A percentile compares a stretch with the other conserved stretches of the same genome.
phyloP scores from a whole-genome alignment of 1,140 invertebrate genomes.

The Mercenaria mercenaria region DNA sequence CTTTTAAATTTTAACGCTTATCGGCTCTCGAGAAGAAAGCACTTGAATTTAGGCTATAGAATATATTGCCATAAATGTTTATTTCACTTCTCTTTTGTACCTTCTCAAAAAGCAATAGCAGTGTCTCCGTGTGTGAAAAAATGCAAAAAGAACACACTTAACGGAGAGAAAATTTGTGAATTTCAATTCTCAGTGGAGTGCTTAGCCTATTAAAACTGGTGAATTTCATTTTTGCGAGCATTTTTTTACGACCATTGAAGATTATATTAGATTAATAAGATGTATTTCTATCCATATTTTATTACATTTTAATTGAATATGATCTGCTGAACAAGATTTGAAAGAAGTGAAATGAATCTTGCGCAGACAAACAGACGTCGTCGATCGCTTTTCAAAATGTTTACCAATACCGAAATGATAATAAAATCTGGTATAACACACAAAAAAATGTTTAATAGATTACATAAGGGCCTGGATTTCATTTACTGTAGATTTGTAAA shows the following conservation, averaged over 20 bases:
- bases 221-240: neutral
- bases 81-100: neutral
- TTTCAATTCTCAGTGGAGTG: neutral
- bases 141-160: neutral
- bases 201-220: neutral
- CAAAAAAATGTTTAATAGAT: no score
- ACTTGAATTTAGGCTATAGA: neutral
- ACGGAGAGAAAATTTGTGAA: neutral
- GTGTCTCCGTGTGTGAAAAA: neutral
- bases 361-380: neutral
- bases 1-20: neutral
- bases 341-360: neutral
- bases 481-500: no score
- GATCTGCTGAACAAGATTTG: neutral
- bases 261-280: neutral
- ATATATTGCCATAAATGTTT: neutral
- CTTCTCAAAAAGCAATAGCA: neutral
- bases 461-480: no score
- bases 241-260: neutral
- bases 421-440: no score
- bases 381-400: no score
- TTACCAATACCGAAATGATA: neutral
- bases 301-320: constrained; percentile 29
- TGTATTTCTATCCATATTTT: constrained; percentile 1
- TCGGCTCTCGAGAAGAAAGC: neutral